phyloP scores from a whole-genome alignment of 1,140 invertebrate species.

The Druon quercuslanigerum region DNA sequence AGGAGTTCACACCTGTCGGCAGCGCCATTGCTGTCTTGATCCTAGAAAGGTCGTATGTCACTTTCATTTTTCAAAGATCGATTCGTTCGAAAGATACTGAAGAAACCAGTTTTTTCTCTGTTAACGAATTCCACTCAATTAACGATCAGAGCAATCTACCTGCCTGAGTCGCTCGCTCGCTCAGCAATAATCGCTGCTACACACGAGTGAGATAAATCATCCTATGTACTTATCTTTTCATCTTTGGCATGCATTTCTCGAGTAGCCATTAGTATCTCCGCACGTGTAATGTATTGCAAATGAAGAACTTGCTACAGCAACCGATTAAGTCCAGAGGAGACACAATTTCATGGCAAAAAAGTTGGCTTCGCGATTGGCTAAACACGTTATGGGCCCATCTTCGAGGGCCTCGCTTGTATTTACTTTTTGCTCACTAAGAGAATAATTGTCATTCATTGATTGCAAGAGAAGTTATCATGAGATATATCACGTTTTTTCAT shows the following conservation, averaged over 20 bases:
- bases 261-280: slow-evolving; percentile 19
- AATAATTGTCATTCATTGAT: too few relatives aligned
- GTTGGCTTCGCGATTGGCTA: too few relatives aligned
- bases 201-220: slow-evolving; percentile 16
- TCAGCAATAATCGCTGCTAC: slow-evolving; percentile 28
- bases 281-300: slow-evolving; percentile 28
- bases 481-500: too few relatives aligned
- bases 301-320: slow-evolving; percentile 16
- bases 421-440: too few relatives aligned
- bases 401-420: too few relatives aligned
- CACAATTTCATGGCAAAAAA: too few relatives aligned
- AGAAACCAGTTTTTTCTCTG: slow-evolving; percentile 11
- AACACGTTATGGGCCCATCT: too few relatives aligned
- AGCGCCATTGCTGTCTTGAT: slow-evolving; percentile 11
- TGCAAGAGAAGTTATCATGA: too few relatives aligned
- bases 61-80: slow-evolving; percentile 26
- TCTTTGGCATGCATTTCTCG: slow-evolving; percentile 21
- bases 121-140: slow-evolving; percentile 26
- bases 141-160: slow-evolving; percentile 21
- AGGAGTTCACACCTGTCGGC: slow-evolving; percentile 36
- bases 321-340: not conserved
- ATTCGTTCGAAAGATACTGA: not conserved
- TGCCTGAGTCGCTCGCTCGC: slow-evolving; percentile 8
- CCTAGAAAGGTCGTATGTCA: slow-evolving; percentile 4
- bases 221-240: slow-evolving; percentile 12